Evolutionary conservation across 2,888 invertebrate species (phyloP).

Genomic region (Pocota personata): DNA sequence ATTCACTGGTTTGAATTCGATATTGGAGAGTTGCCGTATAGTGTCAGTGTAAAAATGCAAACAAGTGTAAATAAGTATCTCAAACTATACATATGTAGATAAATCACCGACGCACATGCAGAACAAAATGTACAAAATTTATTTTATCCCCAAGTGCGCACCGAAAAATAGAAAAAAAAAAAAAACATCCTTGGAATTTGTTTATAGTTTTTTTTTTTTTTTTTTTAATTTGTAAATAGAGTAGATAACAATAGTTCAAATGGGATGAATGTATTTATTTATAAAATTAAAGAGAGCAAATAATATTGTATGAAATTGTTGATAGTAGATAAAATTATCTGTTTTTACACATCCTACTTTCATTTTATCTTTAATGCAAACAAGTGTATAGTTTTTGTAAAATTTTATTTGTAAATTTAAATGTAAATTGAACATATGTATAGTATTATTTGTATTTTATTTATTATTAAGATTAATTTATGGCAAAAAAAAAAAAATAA

Average conservation of each 20-base stretch:
- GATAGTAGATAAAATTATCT: constrained; percentile 1
- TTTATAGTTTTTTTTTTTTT: background rate
- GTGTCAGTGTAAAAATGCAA: constrained; percentile 24
- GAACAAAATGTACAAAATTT: constrained; percentile 54
- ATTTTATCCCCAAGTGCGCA: constrained; percentile 36
- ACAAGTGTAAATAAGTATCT: background rate
- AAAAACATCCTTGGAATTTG: background rate
- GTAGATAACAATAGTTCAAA: constrained; percentile 29
- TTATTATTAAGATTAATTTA: constrained; percentile 57
- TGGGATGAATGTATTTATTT: constrained; percentile 2
- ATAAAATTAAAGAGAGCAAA: background rate
- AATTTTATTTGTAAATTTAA: background rate
- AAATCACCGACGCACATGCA: constrained; percentile 48
- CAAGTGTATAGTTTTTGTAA: background rate
- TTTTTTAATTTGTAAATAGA: background rate
- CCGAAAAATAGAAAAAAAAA: constrained; percentile 8
- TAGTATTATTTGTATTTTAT: constrained; percentile 23
- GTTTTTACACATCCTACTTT: background rate
- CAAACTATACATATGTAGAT: background rate
- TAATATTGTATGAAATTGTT: constrained; percentile 6
- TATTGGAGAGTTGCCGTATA: constrained; percentile 30
- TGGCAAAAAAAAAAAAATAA: constrained; percentile 34
- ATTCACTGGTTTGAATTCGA: constrained; percentile 18
- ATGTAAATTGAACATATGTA: constrained; percentile 1
- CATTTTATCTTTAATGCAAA: background rate